phyloP scores from a whole-genome alignment of 1,140 invertebrate genomes.

The Temnothorax nylanderi region DNA sequence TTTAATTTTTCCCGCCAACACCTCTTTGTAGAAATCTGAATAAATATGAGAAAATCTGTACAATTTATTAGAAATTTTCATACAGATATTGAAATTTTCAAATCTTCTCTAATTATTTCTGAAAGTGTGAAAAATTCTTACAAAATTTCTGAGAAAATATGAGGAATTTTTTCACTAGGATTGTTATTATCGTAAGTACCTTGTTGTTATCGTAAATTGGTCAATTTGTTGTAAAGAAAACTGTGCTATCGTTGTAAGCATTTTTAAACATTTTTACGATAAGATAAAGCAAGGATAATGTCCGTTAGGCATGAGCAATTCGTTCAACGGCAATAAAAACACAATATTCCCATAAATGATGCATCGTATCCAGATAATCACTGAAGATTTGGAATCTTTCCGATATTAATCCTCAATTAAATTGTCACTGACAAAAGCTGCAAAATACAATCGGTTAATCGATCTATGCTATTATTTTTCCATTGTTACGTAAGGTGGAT shows the following conservation, averaged over 20 bases:
- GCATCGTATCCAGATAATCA: background rate
- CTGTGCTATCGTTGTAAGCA: background rate
- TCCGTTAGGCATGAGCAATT: background rate
- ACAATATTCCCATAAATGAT: background rate
- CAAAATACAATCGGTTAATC: background rate
- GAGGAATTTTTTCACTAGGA: too few species aligned
- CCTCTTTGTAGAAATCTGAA: too few species aligned
- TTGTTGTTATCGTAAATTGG: background rate
- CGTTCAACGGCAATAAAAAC: conserved; percentile 1
- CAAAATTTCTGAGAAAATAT: too few species aligned
- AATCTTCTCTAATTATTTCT: too few species aligned
- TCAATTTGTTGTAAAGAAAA: conserved; percentile 13
- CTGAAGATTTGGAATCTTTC: background rate
- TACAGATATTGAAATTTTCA: too few species aligned
- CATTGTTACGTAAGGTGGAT: background rate
- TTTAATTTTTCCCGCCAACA: too few species aligned
- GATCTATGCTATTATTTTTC: background rate
- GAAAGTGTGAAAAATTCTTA: too few species aligned
- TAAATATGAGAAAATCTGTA: too few species aligned
- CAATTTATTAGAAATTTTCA: too few species aligned
- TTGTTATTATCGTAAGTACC: too few species aligned
- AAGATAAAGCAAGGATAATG: conserved; percentile 1
- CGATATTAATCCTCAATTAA: conserved; percentile 1
- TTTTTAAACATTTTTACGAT: conserved; percentile 8
- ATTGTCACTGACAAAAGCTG: background rate